phyloP scores from a whole-genome alignment of 2,888 invertebrate genomes.

The Galerucella nymphaeae region DNA sequence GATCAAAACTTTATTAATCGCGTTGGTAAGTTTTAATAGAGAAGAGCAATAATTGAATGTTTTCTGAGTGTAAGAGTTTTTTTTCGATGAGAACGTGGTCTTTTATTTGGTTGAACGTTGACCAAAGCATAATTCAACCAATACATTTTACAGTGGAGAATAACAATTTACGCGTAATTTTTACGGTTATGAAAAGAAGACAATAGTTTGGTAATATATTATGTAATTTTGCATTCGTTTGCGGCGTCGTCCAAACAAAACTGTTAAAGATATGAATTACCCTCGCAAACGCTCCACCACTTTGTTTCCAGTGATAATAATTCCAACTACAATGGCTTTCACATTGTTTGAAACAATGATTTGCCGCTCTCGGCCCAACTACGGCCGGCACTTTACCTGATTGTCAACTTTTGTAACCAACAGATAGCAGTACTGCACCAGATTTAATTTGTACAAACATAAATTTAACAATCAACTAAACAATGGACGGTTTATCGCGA shows the following conservation, averaged over 20 bases:
- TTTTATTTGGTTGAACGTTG: neutral
- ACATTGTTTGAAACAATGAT: constrained; percentile 40
- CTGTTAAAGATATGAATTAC: constrained; percentile 29
- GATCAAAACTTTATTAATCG: no score
- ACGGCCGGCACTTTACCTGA: constrained; percentile 53
- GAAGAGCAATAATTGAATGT: no score
- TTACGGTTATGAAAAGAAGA: neutral
- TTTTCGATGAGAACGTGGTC: no score
- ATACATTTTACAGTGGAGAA: neutral
- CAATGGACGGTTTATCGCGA: constrained; percentile 66
- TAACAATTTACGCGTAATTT: neutral
- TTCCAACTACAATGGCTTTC: constrained; percentile 36
- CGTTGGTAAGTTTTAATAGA: no score
- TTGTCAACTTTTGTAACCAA: constrained; percentile 64
- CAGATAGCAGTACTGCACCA: constrained; percentile 59
- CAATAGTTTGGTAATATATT: constrained; percentile 8
- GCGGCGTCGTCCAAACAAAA: constrained; percentile 19
- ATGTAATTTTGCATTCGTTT: constrained; percentile 17
- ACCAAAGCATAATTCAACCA: neutral
- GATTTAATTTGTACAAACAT: constrained; percentile 67
- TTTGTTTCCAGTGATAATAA: constrained; percentile 41
- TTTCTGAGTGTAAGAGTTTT: no score
- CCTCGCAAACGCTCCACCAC: constrained; percentile 31
- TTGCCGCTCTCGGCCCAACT: constrained; percentile 50
- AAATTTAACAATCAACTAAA: constrained; percentile 67